Evolutionary conservation across 53 echinoderm and acorn worm species (phyloP).

Genomic region (Echinarachnius parma): DNA sequence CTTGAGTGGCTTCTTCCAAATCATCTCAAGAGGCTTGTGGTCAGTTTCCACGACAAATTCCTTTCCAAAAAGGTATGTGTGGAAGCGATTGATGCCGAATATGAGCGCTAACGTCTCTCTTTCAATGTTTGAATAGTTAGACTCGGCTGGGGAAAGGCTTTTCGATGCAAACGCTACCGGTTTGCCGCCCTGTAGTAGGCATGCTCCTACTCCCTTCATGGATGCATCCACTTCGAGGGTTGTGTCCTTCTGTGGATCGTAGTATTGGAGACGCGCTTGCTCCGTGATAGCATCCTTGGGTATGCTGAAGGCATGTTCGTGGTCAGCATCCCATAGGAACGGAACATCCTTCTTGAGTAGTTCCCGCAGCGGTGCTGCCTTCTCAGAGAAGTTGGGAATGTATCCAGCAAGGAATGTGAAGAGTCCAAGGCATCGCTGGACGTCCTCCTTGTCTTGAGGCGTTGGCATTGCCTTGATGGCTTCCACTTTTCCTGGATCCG

Average conservation of each 20-base stretch:
- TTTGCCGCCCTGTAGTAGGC: conserved; percentile 47
- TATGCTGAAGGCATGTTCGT: conserved; percentile 12
- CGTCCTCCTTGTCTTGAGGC: conserved; percentile 19
- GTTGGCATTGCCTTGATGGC: conserved; percentile 21
- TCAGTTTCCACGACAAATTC: conserved; percentile 47
- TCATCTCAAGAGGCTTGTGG: conserved; percentile 68
- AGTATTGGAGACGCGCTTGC: conserved; percentile 36
- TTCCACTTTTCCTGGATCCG: conserved; percentile 28
- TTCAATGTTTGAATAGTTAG: conserved; percentile 71
- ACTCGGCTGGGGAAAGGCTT: conserved; percentile 42
- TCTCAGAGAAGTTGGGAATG: too few species aligned
- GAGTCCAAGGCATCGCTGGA: too few species aligned
- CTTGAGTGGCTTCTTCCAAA: conserved; percentile 55
- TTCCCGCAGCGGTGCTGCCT: too few species aligned
- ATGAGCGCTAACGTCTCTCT: conserved; percentile 53
- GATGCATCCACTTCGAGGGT: conserved; percentile 50
- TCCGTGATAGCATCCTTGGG: not conserved
- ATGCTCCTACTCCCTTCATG: conserved; percentile 41
- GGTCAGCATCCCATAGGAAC: conserved; percentile 34
- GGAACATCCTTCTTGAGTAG: too few species aligned
- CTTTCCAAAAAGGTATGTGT: conserved; percentile 57
- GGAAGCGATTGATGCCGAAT: conserved; percentile 48
- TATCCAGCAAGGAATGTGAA: too few species aligned
- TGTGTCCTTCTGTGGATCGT: conserved; percentile 28
- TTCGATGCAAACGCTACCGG: conserved; percentile 64